Evolutionary conservation across 2,888 invertebrate genomes (phyloP), one percentile per base, ranked within the genome.

Genomic region (Philaethria dido): DNA sequence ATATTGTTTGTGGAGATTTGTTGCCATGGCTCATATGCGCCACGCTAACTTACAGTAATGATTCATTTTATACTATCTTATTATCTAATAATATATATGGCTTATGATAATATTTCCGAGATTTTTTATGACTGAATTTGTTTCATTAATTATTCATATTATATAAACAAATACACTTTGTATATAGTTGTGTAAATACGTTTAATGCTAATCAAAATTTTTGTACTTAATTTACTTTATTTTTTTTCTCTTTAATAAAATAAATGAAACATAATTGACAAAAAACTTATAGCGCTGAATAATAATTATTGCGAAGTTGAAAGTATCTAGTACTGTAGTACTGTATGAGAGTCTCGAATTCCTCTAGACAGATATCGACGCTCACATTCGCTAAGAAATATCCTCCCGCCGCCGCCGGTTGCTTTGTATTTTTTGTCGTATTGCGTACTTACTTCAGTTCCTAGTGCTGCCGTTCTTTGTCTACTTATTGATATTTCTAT

Each of bases 1-100:
- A 68, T 69, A 65, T 69, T 63, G 78, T 79, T 78, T 81, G 72
- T 77, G 78, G 78, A 83, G 77, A 77, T 69, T 57, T 57, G 57
- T 57, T 79, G 85, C 82, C 76, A 79, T 78, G 84, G 80, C 83
- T 85, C 84, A 83, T 81, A 75, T 77, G 78, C 72, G 76, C 75
- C 83, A 81, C 80, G 83, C 81, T 73, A 78, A 73, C 72, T 75
- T 72, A 72, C 74, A 47, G 45, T 73, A 69, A 73, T n/a, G 72
- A 71, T 73, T 73, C 78, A 74, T 72, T 77, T 72, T 73, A 29
- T 6, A 71, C 76, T 71, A 74, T 77, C 75, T 80, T 77, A 77
- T 77, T 16, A 13, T n/a, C 18, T 42, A 20, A 20, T 48, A 45
- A 29, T 6, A 8, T 8, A 33, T 8, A 33, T 8, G 33, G 33